A percentile compares a stretch with the other conserved stretches of the same genome.
phyloP scores from a whole-genome alignment of 2,888 invertebrate genomes.

The Hirtodrosophila trivittata region DNA sequence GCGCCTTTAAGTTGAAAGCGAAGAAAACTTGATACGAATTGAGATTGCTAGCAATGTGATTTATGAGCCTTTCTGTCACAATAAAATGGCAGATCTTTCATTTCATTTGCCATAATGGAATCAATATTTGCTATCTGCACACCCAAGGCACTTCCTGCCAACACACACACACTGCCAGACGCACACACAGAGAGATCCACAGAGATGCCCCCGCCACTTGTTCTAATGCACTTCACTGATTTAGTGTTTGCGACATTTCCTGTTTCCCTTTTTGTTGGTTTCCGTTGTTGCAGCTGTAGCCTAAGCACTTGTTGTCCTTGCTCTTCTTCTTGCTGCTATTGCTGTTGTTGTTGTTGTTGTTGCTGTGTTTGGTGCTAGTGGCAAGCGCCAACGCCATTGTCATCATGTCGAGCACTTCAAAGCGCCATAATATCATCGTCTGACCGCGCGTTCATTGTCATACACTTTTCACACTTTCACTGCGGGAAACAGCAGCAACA shows the following conservation, averaged over 20 bases:
- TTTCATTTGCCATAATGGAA: constrained; percentile 62
- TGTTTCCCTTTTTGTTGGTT: constrained; percentile 66
- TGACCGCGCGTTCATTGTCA: constrained; percentile 66
- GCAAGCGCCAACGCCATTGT: constrained; percentile 50
- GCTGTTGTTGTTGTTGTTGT: constrained; percentile 20
- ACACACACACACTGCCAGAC: constrained; percentile 6
- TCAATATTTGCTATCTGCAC: constrained; percentile 67
- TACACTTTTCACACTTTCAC: constrained; percentile 61
- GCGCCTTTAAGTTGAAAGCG: constrained; percentile 36
- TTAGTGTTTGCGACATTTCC: constrained; percentile 76
- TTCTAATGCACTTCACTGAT: constrained; percentile 75
- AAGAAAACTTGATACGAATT: constrained; percentile 10
- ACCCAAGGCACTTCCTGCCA: constrained; percentile 51
- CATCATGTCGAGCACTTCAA: constrained; percentile 67
- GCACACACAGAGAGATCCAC: constrained; percentile 5
- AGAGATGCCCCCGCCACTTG: constrained; percentile 13
- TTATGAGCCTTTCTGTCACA: constrained; percentile 50
- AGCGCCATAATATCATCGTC: constrained; percentile 67
- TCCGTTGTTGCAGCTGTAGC: constrained; percentile 40
- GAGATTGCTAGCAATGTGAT: constrained; percentile 39
- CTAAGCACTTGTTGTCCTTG: constrained; percentile 35
- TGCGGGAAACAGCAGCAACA: constrained; percentile 39
- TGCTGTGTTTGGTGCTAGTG: constrained; percentile 16
- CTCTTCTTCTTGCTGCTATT: constrained; percentile 13
- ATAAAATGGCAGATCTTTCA: constrained; percentile 50